Conservation (phyloP, 2,113 vertebrate genomes). For the Cepphus grylle region DNA sequence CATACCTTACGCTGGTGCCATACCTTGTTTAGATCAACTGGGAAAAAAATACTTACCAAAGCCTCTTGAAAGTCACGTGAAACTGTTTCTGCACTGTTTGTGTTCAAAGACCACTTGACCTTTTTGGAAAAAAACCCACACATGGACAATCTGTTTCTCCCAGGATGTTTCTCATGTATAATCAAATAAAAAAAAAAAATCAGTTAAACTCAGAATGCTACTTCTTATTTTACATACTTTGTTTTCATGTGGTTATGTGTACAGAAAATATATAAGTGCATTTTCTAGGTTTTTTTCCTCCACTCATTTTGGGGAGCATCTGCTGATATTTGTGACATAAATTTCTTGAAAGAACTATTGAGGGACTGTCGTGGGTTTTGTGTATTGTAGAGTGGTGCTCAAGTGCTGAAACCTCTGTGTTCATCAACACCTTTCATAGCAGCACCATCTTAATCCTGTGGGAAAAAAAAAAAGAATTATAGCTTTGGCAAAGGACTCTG, state of each 20-base stretch:
- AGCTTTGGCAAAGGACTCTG: neutral
- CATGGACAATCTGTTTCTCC: neutral
- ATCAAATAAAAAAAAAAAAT: neutral
- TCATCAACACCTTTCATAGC: neutral
- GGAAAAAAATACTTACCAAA: neutral
- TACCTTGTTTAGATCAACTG: constrained; percentile 43
- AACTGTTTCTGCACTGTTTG: constrained; percentile 1
- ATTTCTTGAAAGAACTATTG: neutral
- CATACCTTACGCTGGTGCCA: constrained; percentile 17
- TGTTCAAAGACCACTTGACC: constrained; percentile 21
- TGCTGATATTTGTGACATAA: neutral
- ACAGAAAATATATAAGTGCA: neutral
- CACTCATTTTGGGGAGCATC: neutral
- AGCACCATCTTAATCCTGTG: neutral
- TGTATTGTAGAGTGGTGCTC: neutral
- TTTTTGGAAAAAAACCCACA: neutral
- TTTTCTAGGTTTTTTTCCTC: neutral
- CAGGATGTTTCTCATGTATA: neutral
- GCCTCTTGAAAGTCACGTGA: constrained; percentile 1
- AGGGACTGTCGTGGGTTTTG: neutral
- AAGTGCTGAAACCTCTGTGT: neutral
- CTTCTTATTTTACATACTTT: neutral
- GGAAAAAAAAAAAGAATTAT: neutral
- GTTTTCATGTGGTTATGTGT: neutral
- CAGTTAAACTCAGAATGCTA: neutral